phyloP scores from a whole-genome alignment of 1,140 invertebrate species.

The Aphaenogaster floridana region DNA sequence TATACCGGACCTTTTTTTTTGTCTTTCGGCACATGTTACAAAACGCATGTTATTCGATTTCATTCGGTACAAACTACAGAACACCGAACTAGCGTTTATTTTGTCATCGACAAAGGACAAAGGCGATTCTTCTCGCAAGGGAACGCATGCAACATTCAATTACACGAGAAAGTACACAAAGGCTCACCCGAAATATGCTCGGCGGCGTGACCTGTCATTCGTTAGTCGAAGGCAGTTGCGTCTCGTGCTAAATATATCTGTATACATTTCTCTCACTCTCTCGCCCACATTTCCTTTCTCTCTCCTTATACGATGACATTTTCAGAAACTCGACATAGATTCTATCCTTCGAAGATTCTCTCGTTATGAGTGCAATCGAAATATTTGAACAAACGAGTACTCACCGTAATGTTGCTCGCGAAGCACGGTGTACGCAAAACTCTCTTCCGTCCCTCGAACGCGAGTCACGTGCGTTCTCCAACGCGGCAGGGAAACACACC shows the following conservation, averaged over 20 bases:
- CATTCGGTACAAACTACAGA: background rate
- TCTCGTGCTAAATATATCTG: background rate
- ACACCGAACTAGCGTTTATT: background rate
- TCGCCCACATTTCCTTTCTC: background rate
- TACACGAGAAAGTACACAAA: conserved; percentile 3
- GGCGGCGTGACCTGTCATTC: background rate
- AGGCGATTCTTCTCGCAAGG: background rate
- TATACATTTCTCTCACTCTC: background rate
- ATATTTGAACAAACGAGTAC: background rate
- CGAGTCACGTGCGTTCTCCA: conserved; percentile 64
- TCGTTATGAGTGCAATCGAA: background rate
- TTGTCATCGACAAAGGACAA: background rate
- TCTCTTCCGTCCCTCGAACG: background rate
- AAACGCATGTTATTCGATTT: background rate
- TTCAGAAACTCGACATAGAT: background rate
- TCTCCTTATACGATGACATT: background rate
- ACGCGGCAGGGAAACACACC: background rate
- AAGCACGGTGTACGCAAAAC: background rate
- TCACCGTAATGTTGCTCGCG: conserved; percentile 38
- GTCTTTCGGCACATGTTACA: too few species aligned
- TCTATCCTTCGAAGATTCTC: background rate
- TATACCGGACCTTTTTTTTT: too few species aligned
- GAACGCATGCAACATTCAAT: background rate
- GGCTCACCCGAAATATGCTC: background rate
- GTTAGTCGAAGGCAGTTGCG: background rate